Percentiles rank a stretch among this genome's conserved stretches.
phyloP scores from a whole-genome alignment of 2,113 vertebrate genomes.

The Anhinga anhinga region DNA sequence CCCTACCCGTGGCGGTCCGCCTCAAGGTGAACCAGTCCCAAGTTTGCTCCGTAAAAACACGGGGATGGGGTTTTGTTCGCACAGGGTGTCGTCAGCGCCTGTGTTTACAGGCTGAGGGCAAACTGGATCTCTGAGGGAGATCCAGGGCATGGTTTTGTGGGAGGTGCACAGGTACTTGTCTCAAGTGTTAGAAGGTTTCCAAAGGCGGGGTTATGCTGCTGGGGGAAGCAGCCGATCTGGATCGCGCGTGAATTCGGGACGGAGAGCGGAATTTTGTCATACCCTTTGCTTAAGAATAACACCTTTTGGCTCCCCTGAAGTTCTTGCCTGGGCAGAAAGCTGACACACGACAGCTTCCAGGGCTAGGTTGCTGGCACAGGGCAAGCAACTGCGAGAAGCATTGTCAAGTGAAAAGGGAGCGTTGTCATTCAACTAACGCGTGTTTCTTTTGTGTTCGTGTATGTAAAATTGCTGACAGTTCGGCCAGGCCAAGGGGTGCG shows the following conservation, averaged over 20 bases:
- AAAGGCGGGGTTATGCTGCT: neutral
- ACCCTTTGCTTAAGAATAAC: neutral
- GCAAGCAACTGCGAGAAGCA: neutral
- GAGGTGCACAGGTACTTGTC: neutral
- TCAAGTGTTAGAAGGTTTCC: neutral
- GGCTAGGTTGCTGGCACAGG: neutral
- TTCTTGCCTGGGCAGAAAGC: neutral
- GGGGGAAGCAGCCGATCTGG: neutral
- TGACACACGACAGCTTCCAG: neutral
- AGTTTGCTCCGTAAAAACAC: neutral
- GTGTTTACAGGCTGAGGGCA: neutral
- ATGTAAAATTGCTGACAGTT: neutral
- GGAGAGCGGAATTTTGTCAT: neutral
- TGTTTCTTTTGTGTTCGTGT: neutral
- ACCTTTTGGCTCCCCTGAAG: neutral
- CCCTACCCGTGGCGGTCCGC: neutral
- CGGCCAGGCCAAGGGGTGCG: neutral
- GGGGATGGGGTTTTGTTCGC: neutral
- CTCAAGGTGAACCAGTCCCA: no score
- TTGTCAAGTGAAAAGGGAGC: neutral
- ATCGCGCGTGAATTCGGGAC: neutral
- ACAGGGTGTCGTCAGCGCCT: rapidly evolving
- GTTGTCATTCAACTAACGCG: neutral
- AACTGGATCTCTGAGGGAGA: neutral
- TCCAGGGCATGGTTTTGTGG: neutral